Percentiles rank a stretch among this genome's conserved stretches.
These are phyloP conservation scores for Patiria pectinifera DNA, from an alignment of 53 echinoderm and acorn worm species.

Conservation along the genomic window DNA sequence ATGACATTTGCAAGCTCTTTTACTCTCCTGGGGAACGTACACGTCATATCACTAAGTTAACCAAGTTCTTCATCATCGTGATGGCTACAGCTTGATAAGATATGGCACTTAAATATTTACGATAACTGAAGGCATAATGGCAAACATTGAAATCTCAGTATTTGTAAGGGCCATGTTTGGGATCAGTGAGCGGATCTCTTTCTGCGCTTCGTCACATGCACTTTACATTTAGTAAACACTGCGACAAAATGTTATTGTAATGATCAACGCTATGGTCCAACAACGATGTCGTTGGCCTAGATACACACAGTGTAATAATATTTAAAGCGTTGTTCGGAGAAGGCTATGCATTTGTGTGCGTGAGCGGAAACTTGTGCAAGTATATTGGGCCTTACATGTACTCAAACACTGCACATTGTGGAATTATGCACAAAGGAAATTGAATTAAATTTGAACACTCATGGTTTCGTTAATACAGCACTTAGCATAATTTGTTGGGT, in stretches of 20 bases:
- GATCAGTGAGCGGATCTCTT: neutral
- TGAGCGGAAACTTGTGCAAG: too few species aligned
- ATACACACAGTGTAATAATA: neutral
- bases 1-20: constrained; percentile 10
- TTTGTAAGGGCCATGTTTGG: neutral
- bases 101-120: too few species aligned
- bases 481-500: neutral
- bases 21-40: neutral
- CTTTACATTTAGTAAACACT: neutral
- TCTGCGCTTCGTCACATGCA: neutral
- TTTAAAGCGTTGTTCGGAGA: too few species aligned
- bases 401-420: neutral
- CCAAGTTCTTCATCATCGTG: too few species aligned
- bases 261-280: neutral
- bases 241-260: neutral
- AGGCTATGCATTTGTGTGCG: neutral
- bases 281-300: neutral
- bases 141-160: neutral
- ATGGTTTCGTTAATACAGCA: neutral
- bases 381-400: too few species aligned
- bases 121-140: too few species aligned
- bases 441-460: too few species aligned
- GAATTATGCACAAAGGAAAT: neutral
- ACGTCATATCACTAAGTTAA: neutral
- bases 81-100: too few species aligned